A percentile compares a stretch with the other conserved stretches of the same genome.
phyloP scores from a whole-genome alignment of 2,888 invertebrate genomes.

The Busseola fusca region DNA sequence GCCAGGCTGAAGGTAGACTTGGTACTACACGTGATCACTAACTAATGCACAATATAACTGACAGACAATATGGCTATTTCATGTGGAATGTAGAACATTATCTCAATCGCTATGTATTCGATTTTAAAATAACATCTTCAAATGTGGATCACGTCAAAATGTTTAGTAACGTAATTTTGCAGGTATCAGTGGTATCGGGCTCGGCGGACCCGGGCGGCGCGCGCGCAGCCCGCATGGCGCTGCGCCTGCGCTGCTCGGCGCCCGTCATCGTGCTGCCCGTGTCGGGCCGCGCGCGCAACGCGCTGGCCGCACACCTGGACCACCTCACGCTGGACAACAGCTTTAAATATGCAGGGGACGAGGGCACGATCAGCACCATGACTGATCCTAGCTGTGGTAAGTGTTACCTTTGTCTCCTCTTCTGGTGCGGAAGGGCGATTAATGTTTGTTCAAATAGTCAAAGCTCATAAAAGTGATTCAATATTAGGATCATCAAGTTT shows the following conservation, averaged over 20 bases:
- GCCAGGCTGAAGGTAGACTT: slow-evolving; percentile 89
- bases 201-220: slow-evolving; percentile 64
- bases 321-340: slow-evolving; percentile 93
- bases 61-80: background rate
- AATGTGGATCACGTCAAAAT: background rate
- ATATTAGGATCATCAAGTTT: background rate
- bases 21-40: background rate
- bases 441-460: background rate
- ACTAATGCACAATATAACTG: background rate
- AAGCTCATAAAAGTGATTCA: background rate
- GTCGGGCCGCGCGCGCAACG: slow-evolving; percentile 92
- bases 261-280: slow-evolving; percentile 96
- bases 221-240: slow-evolving; percentile 64
- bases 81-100: background rate
- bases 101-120: background rate
- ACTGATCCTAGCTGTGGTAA: slow-evolving; percentile 76
- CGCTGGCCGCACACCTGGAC: slow-evolving; percentile 95
- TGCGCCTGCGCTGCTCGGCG: slow-evolving; percentile 90
- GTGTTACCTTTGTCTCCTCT: slow-evolving; percentile 15
- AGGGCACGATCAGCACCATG: slow-evolving; percentile 85
- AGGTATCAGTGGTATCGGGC: slow-evolving; percentile 61
- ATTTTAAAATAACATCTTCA: background rate
- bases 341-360: slow-evolving; percentile 91
- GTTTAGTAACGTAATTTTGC: fast-evolving
- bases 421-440: background rate